Base-by-base conservation (phyloP, 2,797 vertebrate species). In the Notolabrus celidotus region DNA sequence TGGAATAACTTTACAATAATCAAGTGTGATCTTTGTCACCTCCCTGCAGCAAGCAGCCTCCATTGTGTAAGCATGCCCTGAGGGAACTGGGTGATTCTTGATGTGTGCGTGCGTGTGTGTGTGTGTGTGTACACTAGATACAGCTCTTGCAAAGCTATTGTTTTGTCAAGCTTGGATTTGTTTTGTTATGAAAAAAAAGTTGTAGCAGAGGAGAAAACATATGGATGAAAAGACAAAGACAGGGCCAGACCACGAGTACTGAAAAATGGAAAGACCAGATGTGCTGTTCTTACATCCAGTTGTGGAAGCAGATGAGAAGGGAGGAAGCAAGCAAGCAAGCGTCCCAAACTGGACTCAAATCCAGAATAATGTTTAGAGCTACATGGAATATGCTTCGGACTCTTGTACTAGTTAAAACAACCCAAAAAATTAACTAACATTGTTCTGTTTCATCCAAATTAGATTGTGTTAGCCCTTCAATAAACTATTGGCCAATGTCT, bases 251-350 rank as follows among this genome's bases (percentile, higher is more conserved):
- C 58, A 66, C 81, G 80, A 57, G 47, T 50, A 51, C 45, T 2
- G 16, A 76, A 68, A 64, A 78, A 79, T 71, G 64, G 53, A 72
- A 59, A 65, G 56, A 62, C 55, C 78, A 79, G 75, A 74, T 88
- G 77, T 74, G 51, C 22, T 45, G 71, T 51, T 65, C 33, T 74
- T 41, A 50, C 10, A 67, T 63, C 51, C 39, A 66, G 15, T 1
- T 22, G 47, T 52, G 39, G 41, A 71, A 60, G 51, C 54, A 41
- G 38, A 23, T 23, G 9, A 11, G 25, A 23, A 11, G 39, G 19
- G n/a, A 52, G 41, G 20, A 22, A 9, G 12, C 10, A n/a, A n/a
- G n/a, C n/a, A n/a, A 39, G 60, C 27, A 10, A 47, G 20, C 20
- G 22, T 42, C 66, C 46, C 6, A 50, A 16, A 60, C 41, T 60